Evolutionary conservation across 1,140 invertebrate genomes (phyloP), one percentile per base, ranked within the genome.

Genomic region (Tenebrio molitor): DNA sequence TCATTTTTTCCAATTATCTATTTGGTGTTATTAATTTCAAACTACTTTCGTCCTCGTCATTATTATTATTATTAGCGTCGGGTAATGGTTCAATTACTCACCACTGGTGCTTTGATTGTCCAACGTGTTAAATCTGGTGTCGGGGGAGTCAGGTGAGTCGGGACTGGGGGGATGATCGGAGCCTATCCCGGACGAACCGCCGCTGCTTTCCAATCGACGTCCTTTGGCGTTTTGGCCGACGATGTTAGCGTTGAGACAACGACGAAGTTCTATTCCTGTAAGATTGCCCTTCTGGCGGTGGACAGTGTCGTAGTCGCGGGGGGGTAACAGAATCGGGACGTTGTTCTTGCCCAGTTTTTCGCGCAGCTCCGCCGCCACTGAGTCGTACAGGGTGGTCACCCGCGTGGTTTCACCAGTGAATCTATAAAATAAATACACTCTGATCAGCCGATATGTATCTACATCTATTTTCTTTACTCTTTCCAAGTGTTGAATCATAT

Each of bases 291-390:
- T 92, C 69, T 92, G 91, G 65, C 95, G 85, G 77, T 94, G 92
- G 4, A 93, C 90, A 0, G 93, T 95, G 81, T 98, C 96, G 84
- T 98, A 98, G 83, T 98, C 97, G 39, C 95, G 89, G 0, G 96
- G 96, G 0, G 97, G 96, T 58, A 96, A 81, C 23, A 98, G 86
- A 36, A 98, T 88, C 0, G 96, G 95, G 0, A 91, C 91, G 16
- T 90, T 89, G 72, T 90, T 89, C 1, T 89, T 88, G 70, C 88
- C 90, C 74, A 98, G 85, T 82, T 97, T 96, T 72, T 92, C 92
- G 74, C 94, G 88, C 36, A 98, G 84, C 81, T 98, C 97, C 0
- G 95, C 95, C 3, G 96, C 95, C 73, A 98, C 85, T 23, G 93
- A 96, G 83, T 97, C 95, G 82, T 96, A 97, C 12, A 96, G 87